Evolutionary conservation across 2,888 invertebrate genomes (phyloP), one percentile per base, ranked within the genome.

Genomic region (Noctuana brunneofusca): DNA sequence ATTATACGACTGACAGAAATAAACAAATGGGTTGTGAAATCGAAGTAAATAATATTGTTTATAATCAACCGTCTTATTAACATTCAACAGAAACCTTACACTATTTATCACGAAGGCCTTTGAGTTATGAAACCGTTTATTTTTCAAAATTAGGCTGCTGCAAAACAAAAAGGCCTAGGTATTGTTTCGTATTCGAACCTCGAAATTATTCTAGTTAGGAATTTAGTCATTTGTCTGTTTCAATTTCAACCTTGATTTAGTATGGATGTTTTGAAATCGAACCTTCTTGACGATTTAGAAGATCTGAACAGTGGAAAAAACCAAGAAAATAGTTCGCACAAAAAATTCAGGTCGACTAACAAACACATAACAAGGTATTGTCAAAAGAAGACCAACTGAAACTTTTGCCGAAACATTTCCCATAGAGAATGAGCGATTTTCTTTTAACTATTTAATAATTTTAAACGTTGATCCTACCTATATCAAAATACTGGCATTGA

Each of bases 21-120:
- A 58, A 50, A 50, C 38, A 58, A 52, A 16, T 41, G 20, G 9
- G 16, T 59, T 59, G 52, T 32, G 59, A 59, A 59, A 52, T 46
- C n/a, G 32, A 43, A 20, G 59, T 46, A 52, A 59, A 59, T 43
- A 59, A 59, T 53, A 46, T 43, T 46, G 12, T 46, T 20, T 46
- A 46, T 11, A 20, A 20, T 46, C 11, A 14, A 22, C n/a, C n/a
- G 49, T 6, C 14, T n/a, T 6, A 38, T 20, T 46, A 20, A 46
- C 9, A 46, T 46, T 46, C 12, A 46, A 20, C 20, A 46, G 18
- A 20, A 46, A 46, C 18, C 46, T 46, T 46, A 46, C 38, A 16
- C 38, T 38, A 38, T 8, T 38, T 38, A n/a, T 46, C 16, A 35
- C 30, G 46, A 60, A 59, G 52, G 30, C 18, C 20, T 35, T 16